phyloP scores from a whole-genome alignment of 1,140 invertebrate genomes.

The Drosophila hydei region DNA sequence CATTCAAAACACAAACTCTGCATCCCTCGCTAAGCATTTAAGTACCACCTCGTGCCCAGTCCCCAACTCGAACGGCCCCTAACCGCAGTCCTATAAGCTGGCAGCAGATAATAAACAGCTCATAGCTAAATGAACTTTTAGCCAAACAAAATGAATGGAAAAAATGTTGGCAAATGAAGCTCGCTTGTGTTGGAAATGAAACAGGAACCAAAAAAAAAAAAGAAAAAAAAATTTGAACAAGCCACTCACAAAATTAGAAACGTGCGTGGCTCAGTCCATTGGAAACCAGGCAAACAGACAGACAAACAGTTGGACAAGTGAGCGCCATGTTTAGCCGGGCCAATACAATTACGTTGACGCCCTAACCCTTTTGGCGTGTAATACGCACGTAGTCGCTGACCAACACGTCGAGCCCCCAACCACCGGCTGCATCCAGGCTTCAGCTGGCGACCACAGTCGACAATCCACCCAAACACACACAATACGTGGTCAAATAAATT shows the following conservation, averaged over 20 bases:
- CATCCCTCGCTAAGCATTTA: slow-evolving; percentile 23
- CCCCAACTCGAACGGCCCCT: neutral
- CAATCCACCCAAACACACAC: slow-evolving; percentile 37
- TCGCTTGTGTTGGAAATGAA: slow-evolving; percentile 35
- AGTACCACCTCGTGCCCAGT: neutral
- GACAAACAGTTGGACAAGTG: slow-evolving; percentile 34
- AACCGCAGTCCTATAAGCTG: slow-evolving; percentile 27
- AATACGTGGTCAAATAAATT: slow-evolving; percentile 78
- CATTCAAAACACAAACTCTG: slow-evolving; percentile 14
- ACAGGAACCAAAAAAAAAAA: slow-evolving; percentile 3
- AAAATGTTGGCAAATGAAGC: slow-evolving; percentile 62
- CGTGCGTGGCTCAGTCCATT: slow-evolving; percentile 61
- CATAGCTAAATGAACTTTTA: slow-evolving; percentile 70
- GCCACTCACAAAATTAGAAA: slow-evolving; percentile 79
- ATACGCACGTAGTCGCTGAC: slow-evolving; percentile 63
- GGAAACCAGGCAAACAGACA: slow-evolving; percentile 7
- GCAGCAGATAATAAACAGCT: slow-evolving; percentile 69
- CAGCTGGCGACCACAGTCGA: slow-evolving; percentile 10
- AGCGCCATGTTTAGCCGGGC: slow-evolving; percentile 64
- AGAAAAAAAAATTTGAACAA: slow-evolving; percentile 55
- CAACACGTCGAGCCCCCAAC: slow-evolving; percentile 28
- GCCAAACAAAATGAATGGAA: slow-evolving; percentile 41
- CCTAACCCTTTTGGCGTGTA: slow-evolving; percentile 74
- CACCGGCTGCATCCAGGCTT: neutral
- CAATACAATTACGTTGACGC: slow-evolving; percentile 66